Percentiles rank a stretch among this genome's conserved stretches.
phyloP scores from a whole-genome alignment of 2,797 vertebrate species.

The Bucorvus abyssinicus region DNA sequence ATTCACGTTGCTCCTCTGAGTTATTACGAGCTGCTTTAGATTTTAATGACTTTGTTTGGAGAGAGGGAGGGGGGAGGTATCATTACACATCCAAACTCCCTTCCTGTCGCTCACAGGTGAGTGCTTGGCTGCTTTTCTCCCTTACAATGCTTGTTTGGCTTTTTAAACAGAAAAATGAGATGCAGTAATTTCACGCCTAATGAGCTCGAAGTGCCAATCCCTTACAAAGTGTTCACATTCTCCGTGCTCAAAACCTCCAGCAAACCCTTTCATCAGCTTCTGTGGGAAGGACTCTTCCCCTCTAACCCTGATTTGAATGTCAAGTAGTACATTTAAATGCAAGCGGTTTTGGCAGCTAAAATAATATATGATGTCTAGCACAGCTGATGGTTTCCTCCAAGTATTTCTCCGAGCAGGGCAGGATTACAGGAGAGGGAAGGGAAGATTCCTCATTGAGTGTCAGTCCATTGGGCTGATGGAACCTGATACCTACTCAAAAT shows the following conservation, averaged over 20 bases:
- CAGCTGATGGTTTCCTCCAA: constrained; percentile 30
- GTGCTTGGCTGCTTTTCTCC: neutral
- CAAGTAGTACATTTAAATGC: constrained; percentile 61
- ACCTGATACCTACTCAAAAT: neutral
- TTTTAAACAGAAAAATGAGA: constrained; percentile 18
- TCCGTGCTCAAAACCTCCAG: neutral
- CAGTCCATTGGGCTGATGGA: neutral
- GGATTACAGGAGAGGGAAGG: neutral
- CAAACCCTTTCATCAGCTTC: constrained; percentile 42
- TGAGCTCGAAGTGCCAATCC: constrained; percentile 43
- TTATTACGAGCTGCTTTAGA: neutral
- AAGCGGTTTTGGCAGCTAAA: constrained; percentile 50
- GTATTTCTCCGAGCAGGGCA: neutral
- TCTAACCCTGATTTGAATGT: constrained; percentile 60
- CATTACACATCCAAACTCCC: neutral
- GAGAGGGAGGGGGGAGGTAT: neutral
- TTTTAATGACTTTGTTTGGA: neutral
- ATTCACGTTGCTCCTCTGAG: neutral
- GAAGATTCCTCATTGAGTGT: neutral
- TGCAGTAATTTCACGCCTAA: constrained; percentile 32
- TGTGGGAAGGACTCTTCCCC: constrained; percentile 22
- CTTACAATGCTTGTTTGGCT: neutral
- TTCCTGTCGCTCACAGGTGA: constrained; percentile 33
- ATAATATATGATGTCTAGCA: constrained; percentile 23
- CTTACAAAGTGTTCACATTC: neutral